phyloP scores from a whole-genome alignment of 2,113 vertebrate genomes.

The Eclectus roratus region DNA sequence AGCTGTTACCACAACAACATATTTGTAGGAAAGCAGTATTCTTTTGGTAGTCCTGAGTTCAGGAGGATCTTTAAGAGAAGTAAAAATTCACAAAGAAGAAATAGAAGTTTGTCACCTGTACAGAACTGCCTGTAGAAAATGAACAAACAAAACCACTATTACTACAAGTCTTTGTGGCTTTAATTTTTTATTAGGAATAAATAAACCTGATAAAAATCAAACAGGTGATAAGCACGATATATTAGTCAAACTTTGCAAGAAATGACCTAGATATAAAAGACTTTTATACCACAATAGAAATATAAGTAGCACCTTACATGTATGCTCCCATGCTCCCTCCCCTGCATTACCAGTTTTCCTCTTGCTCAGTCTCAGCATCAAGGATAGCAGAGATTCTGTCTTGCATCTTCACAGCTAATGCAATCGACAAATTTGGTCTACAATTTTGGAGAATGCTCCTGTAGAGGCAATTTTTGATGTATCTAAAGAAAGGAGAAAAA shows the following conservation, averaged over 20 bases:
- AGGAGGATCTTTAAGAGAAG: neutral
- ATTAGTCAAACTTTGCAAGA: neutral
- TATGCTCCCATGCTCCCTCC: neutral
- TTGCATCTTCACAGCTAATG: neutral
- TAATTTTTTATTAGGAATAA: conserved; percentile 56
- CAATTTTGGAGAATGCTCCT: neutral
- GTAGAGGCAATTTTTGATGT: neutral
- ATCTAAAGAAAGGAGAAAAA: conserved; percentile 5
- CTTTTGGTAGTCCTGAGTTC: neutral
- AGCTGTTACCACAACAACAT: neutral
- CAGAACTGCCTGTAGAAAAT: neutral
- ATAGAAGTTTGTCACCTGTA: neutral
- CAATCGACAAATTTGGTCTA: neutral
- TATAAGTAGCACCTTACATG: conserved; percentile 4
- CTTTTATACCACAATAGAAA: neutral
- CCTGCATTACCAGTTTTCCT: neutral
- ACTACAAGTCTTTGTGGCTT: neutral
- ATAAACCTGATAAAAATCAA: conserved; percentile 36
- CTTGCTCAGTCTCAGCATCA: neutral
- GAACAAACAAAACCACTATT: neutral
- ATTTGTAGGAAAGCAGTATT: neutral
- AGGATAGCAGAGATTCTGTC: neutral
- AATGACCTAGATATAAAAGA: conserved; percentile 3
- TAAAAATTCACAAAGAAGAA: neutral
- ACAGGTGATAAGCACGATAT: neutral